These are phyloP conservation scores for Caenorhabditis briggsae DNA, from an alignment of 1,140 invertebrate species.

Conservation along the genomic window DNA sequence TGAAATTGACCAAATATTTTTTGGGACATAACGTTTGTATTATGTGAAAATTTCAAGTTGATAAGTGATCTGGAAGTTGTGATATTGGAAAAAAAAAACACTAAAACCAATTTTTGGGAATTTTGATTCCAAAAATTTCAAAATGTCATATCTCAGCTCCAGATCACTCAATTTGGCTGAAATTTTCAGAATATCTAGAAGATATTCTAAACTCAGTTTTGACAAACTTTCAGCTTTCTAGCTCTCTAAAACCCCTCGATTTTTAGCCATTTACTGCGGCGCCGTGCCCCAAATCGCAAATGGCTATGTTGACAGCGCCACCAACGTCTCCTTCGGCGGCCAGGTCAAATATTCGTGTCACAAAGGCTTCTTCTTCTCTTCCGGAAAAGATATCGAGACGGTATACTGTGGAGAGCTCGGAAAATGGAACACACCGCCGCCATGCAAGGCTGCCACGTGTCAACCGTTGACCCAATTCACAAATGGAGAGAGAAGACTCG, in stretches of 20 bases:
- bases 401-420: constrained; percentile 76
- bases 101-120: no score
- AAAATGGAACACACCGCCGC: constrained; percentile 71
- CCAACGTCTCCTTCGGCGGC: constrained; percentile 92
- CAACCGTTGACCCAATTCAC: constrained; percentile 88
- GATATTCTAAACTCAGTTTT: no score
- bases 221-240: no score
- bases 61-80: no score
- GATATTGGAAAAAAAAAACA: no score
- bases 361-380: constrained; percentile 92
- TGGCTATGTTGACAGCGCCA: constrained; percentile 93
- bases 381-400: constrained; percentile 87
- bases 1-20: no score
- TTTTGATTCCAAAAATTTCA: no score
- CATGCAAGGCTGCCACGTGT: constrained; percentile 82
- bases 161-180: no score
- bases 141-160: no score
- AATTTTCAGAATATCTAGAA: no score
- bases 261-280: constrained; percentile 91
- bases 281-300: constrained; percentile 97
- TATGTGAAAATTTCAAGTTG: no score
- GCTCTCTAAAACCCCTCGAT: no score
- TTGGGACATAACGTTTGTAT: not conserved
- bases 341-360: constrained; percentile 95
- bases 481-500: constrained; percentile 87